Evolutionary conservation across 2,797 vertebrate genomes (phyloP), one percentile per base, ranked within the genome.

Genomic region (Acanthornis magna): DNA sequence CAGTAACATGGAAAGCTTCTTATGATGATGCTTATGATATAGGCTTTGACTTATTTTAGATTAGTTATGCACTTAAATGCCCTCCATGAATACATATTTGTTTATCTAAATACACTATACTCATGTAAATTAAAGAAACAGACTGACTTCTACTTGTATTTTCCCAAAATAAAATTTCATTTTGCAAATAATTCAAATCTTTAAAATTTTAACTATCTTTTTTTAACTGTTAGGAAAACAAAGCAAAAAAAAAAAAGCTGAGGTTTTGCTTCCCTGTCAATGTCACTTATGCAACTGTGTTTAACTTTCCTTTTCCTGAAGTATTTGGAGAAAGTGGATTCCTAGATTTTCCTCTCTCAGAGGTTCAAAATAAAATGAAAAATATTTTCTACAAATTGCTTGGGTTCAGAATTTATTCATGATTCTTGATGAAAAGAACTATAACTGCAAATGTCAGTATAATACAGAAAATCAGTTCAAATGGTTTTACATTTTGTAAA

Each of bases 341-440:
- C 7, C 11, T 67, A 71, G 9, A 68, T 87, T 73, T 58, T 30
- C 6, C 3, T 68, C 36, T 60, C 51, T 74, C 23, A 29, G 45
- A 74, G 18, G 12, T 38, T n/a, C 13, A 43, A 70, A 89, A 62
- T 34, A 63, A 88, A 89, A 75, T 23, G 30, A 70, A 82, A 88
- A 85, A 65, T 53, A 57, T 85, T 94, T 87, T 38, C 11, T 85
- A 79, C 5, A 74, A 50, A 87, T 80, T 94, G 12, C 34, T 57
- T 83, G 30, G 15, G 12, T 88, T 89, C 60, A 45, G 53, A 79
- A 89, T 89, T 81, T 73, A 79, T 77, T 94, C 17, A 79, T 66
- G 45, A 67, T 91, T 88, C 51, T 67, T 67, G 36, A 85, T 53
- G 22, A 85, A 91, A 93, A 67, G n/a, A 89, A 63, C 19, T 65